Conservation (phyloP, 2,113 vertebrate genomes). For the Neomonachus schauinslandi region DNA sequence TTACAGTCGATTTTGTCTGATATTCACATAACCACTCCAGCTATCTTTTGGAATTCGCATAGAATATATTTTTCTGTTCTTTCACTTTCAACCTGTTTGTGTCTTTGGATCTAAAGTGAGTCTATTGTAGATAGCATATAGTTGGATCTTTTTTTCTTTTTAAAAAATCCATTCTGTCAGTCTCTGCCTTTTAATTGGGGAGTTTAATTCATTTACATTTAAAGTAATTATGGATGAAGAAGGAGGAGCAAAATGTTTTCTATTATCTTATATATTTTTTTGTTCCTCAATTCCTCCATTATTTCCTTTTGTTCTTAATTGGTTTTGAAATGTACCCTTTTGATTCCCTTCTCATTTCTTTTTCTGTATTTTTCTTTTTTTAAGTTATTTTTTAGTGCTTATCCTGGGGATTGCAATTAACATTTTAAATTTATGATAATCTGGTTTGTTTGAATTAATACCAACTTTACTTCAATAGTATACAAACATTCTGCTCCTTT, state of each 20-base stretch:
- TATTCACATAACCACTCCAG: not conserved
- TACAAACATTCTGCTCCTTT: not conserved
- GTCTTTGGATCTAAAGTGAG: not conserved
- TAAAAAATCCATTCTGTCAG: not conserved
- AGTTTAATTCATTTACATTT: not conserved
- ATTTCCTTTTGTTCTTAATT: not conserved
- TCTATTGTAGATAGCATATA: not conserved
- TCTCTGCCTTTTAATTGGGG: not conserved
- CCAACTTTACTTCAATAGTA: not conserved
- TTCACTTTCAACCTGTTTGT: not conserved
- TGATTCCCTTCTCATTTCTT: not conserved
- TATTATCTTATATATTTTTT: not conserved
- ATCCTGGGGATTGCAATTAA: not conserved
- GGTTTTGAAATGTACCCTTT: not conserved
- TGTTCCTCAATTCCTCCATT: not conserved
- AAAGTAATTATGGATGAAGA: not conserved
- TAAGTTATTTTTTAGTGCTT: not conserved
- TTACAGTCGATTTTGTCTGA: not conserved
- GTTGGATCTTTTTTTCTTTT: not conserved
- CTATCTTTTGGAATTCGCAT: not conserved
- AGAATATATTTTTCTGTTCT: not conserved
- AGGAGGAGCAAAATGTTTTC: not conserved
- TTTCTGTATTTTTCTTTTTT: not conserved
- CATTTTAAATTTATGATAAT: not conserved
- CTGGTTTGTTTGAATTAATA: not conserved